Evolutionary conservation across 2,797 vertebrate species (phyloP), one percentile per base, ranked within the genome.

Genomic region (Sebastiscus albofasciatus): DNA sequence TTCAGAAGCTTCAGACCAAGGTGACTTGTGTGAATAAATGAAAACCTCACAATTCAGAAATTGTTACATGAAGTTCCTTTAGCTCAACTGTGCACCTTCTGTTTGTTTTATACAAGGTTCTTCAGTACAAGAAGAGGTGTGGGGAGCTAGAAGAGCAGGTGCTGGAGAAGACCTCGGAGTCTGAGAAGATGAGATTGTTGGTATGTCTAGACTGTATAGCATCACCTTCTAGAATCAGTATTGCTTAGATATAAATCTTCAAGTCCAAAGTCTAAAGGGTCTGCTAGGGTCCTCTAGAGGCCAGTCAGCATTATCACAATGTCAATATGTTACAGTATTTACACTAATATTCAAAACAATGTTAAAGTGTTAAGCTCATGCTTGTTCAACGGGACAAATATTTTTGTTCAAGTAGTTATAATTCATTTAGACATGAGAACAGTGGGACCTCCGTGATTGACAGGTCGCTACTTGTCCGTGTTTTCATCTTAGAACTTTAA

Each of bases 71-170:
- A 4, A 52, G 4, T 16, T 68, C 7, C 5, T 65, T 29, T 49
- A 24, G 20, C 34, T 71, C 24, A 46, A 49, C 20, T 27, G 3
- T 60, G 7, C 12, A 59, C 1, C 1, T 18, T 16, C 0, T 66
- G 5, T 75, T 74, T 83, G 8, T 67, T 82, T 75, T 64, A 12
- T 72, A 6, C 29, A 71, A 97, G 96, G 94, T 97, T 67, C 93
- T 97, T 70, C 96, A 97, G 81, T 97, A 96, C 81, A 97, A 97
- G 90, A 95, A 83, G 81, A 92, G 94, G 72, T 97, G 96, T 90
- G 95, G 95, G 54, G 95, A 96, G 55, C 91, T 97, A 20, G 96
- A 97, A 79, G 95, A 95, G 24, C 92, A 95, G 68, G 91, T 96
- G 59, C 80, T 96, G 83, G 94, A 95, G 80, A 97, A 95, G 88